These are phyloP conservation scores for Dascyllus trimaculatus DNA, from an alignment of 2,113 vertebrate genomes.

Conservation along the genomic window DNA sequence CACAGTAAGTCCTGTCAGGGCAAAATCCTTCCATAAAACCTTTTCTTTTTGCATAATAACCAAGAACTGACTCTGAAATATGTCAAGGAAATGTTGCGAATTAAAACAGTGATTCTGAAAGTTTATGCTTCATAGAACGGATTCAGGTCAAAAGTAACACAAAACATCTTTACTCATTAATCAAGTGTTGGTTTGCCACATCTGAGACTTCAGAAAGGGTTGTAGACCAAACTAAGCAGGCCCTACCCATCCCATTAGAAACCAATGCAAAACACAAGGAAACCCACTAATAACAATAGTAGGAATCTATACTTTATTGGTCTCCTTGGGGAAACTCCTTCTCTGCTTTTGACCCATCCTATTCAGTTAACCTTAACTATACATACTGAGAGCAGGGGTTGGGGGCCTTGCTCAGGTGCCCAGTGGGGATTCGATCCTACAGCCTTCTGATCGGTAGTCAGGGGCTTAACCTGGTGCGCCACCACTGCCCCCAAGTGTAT, in stretches of 20 bases:
- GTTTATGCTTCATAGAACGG: neutral
- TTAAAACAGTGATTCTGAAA: neutral
- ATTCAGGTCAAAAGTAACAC: neutral
- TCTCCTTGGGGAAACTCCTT: too few species aligned
- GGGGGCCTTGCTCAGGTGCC: too few species aligned
- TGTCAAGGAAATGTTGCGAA: neutral
- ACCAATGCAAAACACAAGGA: neutral
- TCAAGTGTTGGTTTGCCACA: neutral
- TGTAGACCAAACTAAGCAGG: neutral
- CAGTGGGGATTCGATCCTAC: too few species aligned
- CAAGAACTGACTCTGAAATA: neutral
- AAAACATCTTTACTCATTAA: neutral
- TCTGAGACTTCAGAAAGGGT: neutral
- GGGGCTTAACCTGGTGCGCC: too few species aligned
- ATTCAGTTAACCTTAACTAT: too few species aligned
- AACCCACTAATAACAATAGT: too few species aligned
- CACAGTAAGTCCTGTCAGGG: neutral
- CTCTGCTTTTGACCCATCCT: too few species aligned
- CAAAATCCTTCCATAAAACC: constrained; percentile 1
- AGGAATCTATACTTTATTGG: too few species aligned
- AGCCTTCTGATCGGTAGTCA: too few species aligned
- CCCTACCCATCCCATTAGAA: too few species aligned
- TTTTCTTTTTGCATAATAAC: neutral
- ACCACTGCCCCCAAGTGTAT: too few species aligned
- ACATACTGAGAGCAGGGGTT: too few species aligned